Percentiles rank a stretch among this genome's conserved stretches.
Evolutionary conservation across 35 echinoderm and acorn worm species (phyloP).

Genomic region (Heliocidaris erythrogramma): DNA sequence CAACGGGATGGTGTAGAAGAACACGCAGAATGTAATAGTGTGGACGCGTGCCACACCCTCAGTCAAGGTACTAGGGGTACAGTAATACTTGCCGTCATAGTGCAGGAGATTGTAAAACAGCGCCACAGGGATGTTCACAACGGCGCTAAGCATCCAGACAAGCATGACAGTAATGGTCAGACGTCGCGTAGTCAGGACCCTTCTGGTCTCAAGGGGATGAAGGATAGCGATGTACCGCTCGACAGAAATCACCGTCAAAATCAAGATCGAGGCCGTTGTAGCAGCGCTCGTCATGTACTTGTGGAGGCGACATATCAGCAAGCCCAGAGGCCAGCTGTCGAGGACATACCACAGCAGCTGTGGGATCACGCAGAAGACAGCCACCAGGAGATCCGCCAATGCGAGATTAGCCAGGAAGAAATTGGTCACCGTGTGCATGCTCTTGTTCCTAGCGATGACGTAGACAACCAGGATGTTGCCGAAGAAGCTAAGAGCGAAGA

Average conservation of each 20-base stretch:
- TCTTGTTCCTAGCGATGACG: conserved; percentile 76
- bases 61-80: not conserved
- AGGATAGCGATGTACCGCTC: conserved; percentile 91
- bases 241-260: conserved; percentile 80
- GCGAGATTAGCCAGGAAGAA: conserved; percentile 91
- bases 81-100: not conserved
- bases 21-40: conserved; percentile 36
- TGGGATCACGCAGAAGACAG: conserved; percentile 75
- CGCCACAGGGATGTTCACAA: conserved; percentile 49
- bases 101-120: conserved; percentile 23
- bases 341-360: conserved; percentile 66
- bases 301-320: conserved; percentile 62
- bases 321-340: conserved; percentile 66
- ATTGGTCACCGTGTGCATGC: conserved; percentile 88
- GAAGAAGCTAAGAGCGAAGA: conserved; percentile 68
- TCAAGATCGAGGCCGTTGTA: conserved; percentile 70
- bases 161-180: conserved; percentile 64
- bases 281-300: conserved; percentile 68
- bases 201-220: conserved; percentile 69
- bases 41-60: not conserved
- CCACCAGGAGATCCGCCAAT: conserved; percentile 73
- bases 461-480: conserved; percentile 88
- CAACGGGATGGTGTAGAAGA: conserved; percentile 72
- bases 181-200: conserved; percentile 63
- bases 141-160: conserved; percentile 67